These are phyloP conservation scores for Drosophila sucinea DNA, from an alignment of 1,140 invertebrate genomes.

Conservation along the genomic window DNA sequence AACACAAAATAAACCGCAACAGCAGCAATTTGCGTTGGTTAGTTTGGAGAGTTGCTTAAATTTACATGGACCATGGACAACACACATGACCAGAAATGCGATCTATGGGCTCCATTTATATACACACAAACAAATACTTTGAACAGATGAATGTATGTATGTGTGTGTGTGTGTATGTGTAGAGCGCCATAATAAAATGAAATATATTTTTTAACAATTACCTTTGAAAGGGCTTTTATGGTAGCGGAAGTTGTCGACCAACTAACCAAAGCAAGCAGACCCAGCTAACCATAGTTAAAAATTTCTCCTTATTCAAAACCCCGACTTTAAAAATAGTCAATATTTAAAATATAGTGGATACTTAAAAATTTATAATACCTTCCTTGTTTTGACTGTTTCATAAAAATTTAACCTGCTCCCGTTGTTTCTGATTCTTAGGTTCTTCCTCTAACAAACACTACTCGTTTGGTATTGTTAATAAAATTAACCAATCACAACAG, in stretches of 20 bases:
- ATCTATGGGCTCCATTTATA: constrained; percentile 40
- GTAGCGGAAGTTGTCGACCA: constrained; percentile 57
- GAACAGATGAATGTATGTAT: constrained; percentile 11
- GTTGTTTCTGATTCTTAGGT: too few relatives aligned
- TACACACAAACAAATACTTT: not conserved
- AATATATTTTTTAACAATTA: constrained; percentile 81
- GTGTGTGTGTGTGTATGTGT: constrained; percentile 16
- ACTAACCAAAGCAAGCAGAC: constrained; percentile 28
- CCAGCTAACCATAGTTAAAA: constrained; percentile 11
- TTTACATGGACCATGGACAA: constrained; percentile 59
- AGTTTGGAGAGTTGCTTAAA: constrained; percentile 70
- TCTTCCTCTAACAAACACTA: too few relatives aligned
- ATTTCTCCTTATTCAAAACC: not conserved
- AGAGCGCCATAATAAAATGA: constrained; percentile 65
- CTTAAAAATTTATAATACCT: too few relatives aligned
- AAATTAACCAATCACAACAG: too few relatives aligned
- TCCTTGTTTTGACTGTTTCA: too few relatives aligned
- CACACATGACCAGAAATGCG: constrained; percentile 65
- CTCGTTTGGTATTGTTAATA: too few relatives aligned
- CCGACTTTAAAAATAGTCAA: too few relatives aligned
- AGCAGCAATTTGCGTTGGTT: constrained; percentile 78
- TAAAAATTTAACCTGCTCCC: too few relatives aligned
- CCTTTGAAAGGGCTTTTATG: constrained; percentile 68
- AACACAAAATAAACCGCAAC: constrained; percentile 80
- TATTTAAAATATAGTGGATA: too few relatives aligned